Evolutionary conservation across 1,140 invertebrate genomes (phyloP).

Genomic region (Calliopsis andreniformis): DNA sequence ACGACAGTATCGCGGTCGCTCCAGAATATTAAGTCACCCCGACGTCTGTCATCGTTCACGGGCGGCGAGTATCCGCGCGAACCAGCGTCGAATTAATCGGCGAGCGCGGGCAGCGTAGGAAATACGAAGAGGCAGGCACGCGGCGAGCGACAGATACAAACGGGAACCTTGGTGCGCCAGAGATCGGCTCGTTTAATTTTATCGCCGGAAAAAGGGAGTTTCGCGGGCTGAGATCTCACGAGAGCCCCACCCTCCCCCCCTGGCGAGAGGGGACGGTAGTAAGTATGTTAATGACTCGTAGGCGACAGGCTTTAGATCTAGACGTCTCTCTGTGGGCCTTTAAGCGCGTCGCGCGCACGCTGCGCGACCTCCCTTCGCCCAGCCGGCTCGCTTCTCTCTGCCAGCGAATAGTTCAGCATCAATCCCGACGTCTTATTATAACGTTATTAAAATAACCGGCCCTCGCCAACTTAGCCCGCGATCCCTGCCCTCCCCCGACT

Average conservation of each 20-base stretch:
- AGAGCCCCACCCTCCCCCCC: conserved; percentile 28
- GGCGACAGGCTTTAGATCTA: conserved; percentile 79
- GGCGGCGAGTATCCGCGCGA: background rate
- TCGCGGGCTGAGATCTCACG: conserved; percentile 47
- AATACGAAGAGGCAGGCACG: background rate
- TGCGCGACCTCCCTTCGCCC: conserved; percentile 21
- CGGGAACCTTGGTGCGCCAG: conserved; percentile 36
- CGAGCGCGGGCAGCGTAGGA: background rate
- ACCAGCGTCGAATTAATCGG: conserved; percentile 29
- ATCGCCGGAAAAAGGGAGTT: conserved; percentile 51
- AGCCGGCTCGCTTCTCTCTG: conserved; percentile 58
- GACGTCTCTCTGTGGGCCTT: conserved; percentile 67
- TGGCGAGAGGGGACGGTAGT: conserved; percentile 37
- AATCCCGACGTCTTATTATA: conserved; percentile 82
- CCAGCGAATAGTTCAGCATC: conserved; percentile 81
- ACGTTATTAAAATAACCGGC: conserved; percentile 80
- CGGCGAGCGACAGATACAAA: conserved; percentile 37
- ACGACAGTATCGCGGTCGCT: background rate
- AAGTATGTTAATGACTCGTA: conserved; percentile 81
- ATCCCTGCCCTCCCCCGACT: conserved; percentile 16
- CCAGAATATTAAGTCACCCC: background rate
- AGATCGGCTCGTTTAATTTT: conserved; percentile 66
- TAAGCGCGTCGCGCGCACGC: conserved; percentile 42
- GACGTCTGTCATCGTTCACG: conserved; percentile 5
- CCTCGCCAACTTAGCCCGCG: conserved; percentile 50